Base-by-base conservation (phyloP, 37 sponge, comb jelly and placozoan genomes). In the Chondrilla cf. caribensis region DNA sequence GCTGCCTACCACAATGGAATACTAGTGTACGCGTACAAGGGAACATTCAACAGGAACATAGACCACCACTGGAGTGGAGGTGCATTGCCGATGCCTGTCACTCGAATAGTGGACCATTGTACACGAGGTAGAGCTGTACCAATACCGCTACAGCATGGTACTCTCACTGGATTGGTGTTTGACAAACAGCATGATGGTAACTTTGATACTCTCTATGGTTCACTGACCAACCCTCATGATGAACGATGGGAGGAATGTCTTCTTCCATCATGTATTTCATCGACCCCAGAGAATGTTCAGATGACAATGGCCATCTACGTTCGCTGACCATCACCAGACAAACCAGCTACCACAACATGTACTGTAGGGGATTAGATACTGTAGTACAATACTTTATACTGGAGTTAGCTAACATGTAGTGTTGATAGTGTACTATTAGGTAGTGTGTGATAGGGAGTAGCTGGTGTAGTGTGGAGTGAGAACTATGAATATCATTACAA, bases 261-360 rank as follows among this genome's bases (percentile, higher is more conserved):
- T 39, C 81, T 80, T 0, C 81, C 81, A 58, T 60, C 81, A n/a
- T 60, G 3, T 15, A 80, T 80, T 39, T 80, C 81, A 18, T 60
- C 62, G 25, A 15, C 11, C 22, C 2, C 17, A 2, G 0, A 39
- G 1, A 37, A 58, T 58, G 39, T 60, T 59, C 43, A 80, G n/a
- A 80, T 80, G 81, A 80, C 81, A 6, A 24, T 80, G 81, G 81
- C 81, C 43, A 80, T 80, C 19, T 80, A 35, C 4, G 81, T 80
- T 22, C 81, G 81, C 65, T 80, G 58, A 59, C 38, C 68, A n/a
- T n/a, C n/a, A n/a, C n/a, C 25, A 6, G 22, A 28, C 31, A 60
- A 47, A 6, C 51, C 51, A 47, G 11, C 51, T 47, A 47, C 6
- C 51, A 47, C 51, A 47, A 47, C 51, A 47, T 47, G 51, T 47